Conservation (phyloP, 2,888 invertebrate species). For the Andrena haemorrhoa region DNA sequence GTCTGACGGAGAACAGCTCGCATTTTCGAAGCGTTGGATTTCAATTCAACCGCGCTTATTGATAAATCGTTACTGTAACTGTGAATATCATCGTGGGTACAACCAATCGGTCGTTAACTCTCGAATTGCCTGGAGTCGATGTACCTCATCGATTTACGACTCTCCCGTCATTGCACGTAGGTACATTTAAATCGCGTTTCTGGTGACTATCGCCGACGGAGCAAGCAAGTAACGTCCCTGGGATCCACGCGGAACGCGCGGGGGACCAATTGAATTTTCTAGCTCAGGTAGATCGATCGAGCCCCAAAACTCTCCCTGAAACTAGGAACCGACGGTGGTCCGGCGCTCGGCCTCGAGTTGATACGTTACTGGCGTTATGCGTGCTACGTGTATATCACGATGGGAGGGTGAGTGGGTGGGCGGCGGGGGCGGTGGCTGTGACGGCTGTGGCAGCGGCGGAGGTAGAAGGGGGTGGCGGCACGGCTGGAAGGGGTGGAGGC, state of each 20-base stretch:
- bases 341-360: slow-evolving; percentile 30
- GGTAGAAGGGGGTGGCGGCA: slow-evolving; percentile 30
- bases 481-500: slow-evolving; percentile 34
- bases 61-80: slow-evolving; percentile 33
- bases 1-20: not conserved
- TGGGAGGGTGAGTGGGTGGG: slow-evolving; percentile 50
- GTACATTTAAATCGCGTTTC: not conserved
- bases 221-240: not conserved
- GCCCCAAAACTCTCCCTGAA: slow-evolving; percentile 55
- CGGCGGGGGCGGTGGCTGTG: slow-evolving; percentile 43
- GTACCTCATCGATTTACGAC: slow-evolving; percentile 12
- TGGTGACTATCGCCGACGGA: no score
- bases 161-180: not conserved
- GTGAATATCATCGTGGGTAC: slow-evolving; percentile 46
- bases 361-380: slow-evolving; percentile 69
- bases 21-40: not conserved
- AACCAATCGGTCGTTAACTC: slow-evolving; percentile 67
- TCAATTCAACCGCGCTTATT: slow-evolving; percentile 23
- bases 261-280: slow-evolving; percentile 62
- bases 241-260: not conserved
- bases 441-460: not conserved
- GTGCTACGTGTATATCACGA: slow-evolving; percentile 58
- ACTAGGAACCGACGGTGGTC: slow-evolving; percentile 7
- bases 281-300: slow-evolving; percentile 66
- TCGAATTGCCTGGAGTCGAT: slow-evolving; percentile 35